Conservation (phyloP, 2,797 vertebrate species). For the Acipenser oxyrinchus region DNA sequence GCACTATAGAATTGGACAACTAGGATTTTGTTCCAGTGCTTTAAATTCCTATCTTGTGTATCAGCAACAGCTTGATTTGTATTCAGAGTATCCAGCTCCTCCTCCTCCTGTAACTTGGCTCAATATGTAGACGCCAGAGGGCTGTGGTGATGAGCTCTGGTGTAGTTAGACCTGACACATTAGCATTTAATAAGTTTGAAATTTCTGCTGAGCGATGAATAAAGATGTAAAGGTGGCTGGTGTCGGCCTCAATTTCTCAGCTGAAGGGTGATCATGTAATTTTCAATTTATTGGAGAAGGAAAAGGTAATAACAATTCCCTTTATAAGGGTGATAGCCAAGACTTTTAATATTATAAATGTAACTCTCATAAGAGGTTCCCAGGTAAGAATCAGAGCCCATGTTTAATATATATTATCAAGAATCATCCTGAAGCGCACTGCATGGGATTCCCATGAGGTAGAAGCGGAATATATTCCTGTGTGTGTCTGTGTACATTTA, state of each 20-base stretch:
- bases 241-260: constrained; percentile 39
- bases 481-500: too few species aligned
- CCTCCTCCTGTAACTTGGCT: too few species aligned
- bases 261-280: constrained; percentile 40
- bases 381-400: constrained; percentile 24
- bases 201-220: constrained; percentile 27
- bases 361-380: constrained; percentile 25
- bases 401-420: neutral
- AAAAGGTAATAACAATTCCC: constrained; percentile 11
- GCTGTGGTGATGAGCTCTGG: too few species aligned
- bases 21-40: too few species aligned
- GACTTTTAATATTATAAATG: constrained; percentile 36
- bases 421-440: too few species aligned
- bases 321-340: constrained; percentile 25
- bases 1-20: too few species aligned
- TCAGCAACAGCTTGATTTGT: too few species aligned
- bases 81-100: too few species aligned
- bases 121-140: too few species aligned
- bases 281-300: constrained; percentile 37
- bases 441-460: too few species aligned
- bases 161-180: constrained; percentile 8
- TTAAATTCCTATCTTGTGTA: too few species aligned
- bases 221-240: constrained; percentile 31
- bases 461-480: too few species aligned
- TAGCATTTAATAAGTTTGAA: constrained; percentile 22